Evolutionary conservation across 2,888 invertebrate genomes (phyloP).

Genomic region (Xiphydria camelus): DNA sequence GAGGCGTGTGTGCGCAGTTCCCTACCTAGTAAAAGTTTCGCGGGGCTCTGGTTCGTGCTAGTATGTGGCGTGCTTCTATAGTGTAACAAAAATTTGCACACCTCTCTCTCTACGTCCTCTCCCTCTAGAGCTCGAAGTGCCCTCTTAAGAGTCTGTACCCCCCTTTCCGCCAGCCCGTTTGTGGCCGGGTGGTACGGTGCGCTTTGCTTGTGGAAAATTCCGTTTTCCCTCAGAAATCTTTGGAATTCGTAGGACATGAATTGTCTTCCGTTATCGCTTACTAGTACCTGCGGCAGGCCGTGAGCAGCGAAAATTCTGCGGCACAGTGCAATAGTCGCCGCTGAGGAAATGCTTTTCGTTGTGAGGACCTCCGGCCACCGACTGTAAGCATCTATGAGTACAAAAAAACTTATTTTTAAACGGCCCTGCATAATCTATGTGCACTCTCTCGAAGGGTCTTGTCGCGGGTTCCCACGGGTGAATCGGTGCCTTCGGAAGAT

Average conservation of each 20-base stretch:
- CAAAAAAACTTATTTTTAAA: conserved; percentile 18
- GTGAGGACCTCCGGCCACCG: conserved; percentile 23
- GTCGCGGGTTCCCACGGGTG: conserved; percentile 5
- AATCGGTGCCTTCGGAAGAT: conserved; percentile 13
- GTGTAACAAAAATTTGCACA: conserved; percentile 7
- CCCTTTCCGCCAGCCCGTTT: conserved; percentile 19
- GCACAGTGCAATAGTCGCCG: conserved; percentile 18
- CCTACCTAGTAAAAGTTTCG: conserved; percentile 15
- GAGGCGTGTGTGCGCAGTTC: too few species aligned
- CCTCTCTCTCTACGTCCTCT: conserved; percentile 3
- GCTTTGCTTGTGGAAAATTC: conserved; percentile 17
- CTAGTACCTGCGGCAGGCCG: conserved; percentile 18
- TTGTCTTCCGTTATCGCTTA: conserved; percentile 22
- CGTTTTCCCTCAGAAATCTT: conserved; percentile 18
- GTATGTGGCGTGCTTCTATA: conserved; percentile 16
- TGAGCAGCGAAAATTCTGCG: conserved; percentile 22
- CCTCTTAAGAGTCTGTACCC: conserved; percentile 15
- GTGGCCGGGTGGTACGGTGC: conserved; percentile 18
- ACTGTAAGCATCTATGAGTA: conserved; percentile 20
- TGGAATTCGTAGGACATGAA: conserved; percentile 16
- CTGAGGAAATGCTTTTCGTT: conserved; percentile 11
- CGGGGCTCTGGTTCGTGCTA: conserved; percentile 15
- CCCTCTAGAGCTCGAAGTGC: conserved; percentile 3
- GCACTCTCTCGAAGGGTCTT: conserved; percentile 3
- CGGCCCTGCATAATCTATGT: conserved; percentile 7